Evolutionary conservation across 2,113 vertebrate genomes (phyloP).

Genomic region (Corynorhinus townsendii): DNA sequence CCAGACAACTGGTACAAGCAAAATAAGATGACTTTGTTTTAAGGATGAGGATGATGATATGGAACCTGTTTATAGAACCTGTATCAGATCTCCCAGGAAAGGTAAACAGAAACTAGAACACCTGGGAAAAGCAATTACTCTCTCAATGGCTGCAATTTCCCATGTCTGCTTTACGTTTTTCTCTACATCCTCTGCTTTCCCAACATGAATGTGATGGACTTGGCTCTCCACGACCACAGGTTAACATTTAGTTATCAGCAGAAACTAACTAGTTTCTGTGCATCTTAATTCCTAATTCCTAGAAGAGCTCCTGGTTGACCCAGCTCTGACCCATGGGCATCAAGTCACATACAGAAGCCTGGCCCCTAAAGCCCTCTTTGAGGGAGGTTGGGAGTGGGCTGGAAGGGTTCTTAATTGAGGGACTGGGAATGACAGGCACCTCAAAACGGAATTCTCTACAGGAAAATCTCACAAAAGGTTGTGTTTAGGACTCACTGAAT

Average conservation of each 20-base stretch:
- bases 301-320: not conserved
- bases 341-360: not conserved
- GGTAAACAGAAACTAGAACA: not conserved
- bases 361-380: not conserved
- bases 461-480: not conserved
- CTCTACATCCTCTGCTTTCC: not conserved
- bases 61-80: accelerated
- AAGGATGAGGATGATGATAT: not conserved
- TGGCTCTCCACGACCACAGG: not conserved
- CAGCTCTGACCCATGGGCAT: not conserved
- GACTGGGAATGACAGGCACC: not conserved
- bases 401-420: not conserved
- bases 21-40: not conserved
- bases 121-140: not conserved
- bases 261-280: not conserved
- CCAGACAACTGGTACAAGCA: not conserved
- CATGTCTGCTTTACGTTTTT: not conserved
- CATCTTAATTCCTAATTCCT: not conserved
- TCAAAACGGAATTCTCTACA: not conserved
- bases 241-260: not conserved
- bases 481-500: not conserved
- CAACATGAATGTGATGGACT: not conserved
- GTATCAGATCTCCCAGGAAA: not conserved
- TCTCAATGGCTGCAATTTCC: not conserved
- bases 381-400: not conserved